These are phyloP conservation scores for Omphaloscelis lunosa DNA, from an alignment of 2,888 invertebrate species.

Conservation along the genomic window DNA sequence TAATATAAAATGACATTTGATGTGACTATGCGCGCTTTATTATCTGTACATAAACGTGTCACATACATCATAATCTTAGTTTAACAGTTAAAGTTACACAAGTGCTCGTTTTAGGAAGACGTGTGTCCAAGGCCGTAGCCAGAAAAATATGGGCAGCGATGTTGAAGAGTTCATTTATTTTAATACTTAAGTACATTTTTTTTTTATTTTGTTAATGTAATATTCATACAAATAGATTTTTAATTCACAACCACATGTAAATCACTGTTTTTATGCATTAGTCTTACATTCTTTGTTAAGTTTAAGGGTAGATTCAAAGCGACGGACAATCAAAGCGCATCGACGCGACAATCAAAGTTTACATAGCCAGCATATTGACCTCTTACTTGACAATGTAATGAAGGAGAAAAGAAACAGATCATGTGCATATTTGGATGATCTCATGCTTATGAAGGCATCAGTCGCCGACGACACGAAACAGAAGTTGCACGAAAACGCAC, in stretches of 20 bases:
- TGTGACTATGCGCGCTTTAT: constrained; percentile 36
- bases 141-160: constrained; percentile 22
- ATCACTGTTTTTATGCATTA: constrained; percentile 53
- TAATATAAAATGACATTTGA: constrained; percentile 46
- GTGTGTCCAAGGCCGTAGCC: constrained; percentile 59
- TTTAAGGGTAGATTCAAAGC: constrained; percentile 30
- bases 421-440: not conserved
- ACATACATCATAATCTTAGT: constrained; percentile 56
- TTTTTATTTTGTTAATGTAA: constrained; percentile 39
- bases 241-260: constrained; percentile 58
- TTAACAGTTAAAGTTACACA: constrained; percentile 67
- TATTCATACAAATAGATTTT: constrained; percentile 52
- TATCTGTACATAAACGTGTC: constrained; percentile 29
- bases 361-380: not conserved
- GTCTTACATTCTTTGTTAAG: constrained; percentile 38
- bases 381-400: not conserved
- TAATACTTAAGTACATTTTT: constrained; percentile 59
- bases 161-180: constrained; percentile 31
- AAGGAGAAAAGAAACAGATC: not conserved
- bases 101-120: constrained; percentile 67
- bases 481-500: not conserved
- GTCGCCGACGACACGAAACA: not conserved
- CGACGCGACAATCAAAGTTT: not conserved
- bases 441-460: no score
- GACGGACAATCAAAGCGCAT: not conserved